Conservation (phyloP, 2,113 vertebrate species). For the Petaurus breviceps region DNA sequence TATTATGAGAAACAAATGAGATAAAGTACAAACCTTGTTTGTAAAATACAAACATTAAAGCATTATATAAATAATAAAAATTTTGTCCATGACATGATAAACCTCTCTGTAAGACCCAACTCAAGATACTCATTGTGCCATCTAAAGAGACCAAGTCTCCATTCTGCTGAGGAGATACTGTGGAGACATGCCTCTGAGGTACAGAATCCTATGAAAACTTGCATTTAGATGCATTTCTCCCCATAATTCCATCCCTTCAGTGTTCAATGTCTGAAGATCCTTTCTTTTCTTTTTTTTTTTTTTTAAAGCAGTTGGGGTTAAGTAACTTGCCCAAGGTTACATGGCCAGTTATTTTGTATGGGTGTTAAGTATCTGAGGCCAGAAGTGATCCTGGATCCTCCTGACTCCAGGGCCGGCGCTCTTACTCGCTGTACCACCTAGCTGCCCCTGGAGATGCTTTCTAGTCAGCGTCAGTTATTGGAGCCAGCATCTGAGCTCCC, state of each 20-base stretch:
- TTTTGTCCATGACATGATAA: neutral
- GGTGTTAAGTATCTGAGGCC: no score
- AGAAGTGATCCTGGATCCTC: no score
- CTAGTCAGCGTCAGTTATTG: neutral
- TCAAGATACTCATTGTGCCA: neutral
- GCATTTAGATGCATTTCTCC: neutral
- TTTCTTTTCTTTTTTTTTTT: neutral
- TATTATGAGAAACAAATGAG: neutral
- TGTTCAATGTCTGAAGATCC: neutral
- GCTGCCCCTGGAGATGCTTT: no score
- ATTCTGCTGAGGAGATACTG: neutral
- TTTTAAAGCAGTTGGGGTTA: no score
- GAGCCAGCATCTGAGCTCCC: neutral
- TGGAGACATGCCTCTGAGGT: neutral
- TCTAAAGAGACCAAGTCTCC: neutral
- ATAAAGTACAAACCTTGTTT: neutral
- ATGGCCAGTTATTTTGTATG: no score
- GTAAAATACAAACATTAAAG: neutral
- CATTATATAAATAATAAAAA: neutral
- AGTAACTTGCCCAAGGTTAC: no score
- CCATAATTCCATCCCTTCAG: neutral
- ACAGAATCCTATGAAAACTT: neutral
- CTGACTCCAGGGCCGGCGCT: no score
- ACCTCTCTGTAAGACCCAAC: neutral
- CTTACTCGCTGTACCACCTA: no score